phyloP scores from a whole-genome alignment of 2,888 invertebrate genomes.

The Eupithecia abbreviata region DNA sequence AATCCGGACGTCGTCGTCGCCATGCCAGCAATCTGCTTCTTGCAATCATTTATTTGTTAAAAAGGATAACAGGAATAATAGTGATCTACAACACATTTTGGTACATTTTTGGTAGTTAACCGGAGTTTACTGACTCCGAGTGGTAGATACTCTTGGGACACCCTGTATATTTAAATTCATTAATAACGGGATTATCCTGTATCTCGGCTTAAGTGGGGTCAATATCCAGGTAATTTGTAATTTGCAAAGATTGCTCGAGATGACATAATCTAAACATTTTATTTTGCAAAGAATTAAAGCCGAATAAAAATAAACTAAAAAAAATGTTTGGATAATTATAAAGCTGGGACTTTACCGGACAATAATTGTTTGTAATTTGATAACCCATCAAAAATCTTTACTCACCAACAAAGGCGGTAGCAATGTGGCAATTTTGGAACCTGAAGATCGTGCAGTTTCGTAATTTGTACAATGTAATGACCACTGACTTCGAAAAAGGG shows the following conservation, averaged over 20 bases:
- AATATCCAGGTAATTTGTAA: neutral
- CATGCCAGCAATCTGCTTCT: constrained; percentile 32
- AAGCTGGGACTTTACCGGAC: neutral
- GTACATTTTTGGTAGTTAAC: neutral
- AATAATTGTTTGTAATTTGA: neutral
- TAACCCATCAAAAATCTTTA: neutral
- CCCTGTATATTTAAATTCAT: neutral
- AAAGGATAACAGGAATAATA: neutral
- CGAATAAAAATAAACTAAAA: neutral
- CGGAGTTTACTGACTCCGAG: neutral
- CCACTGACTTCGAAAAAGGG: neutral
- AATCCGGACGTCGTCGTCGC: constrained; percentile 27
- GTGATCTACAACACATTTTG: neutral
- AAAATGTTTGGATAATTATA: neutral
- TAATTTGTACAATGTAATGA: constrained; percentile 1
- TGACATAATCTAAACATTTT: neutral
- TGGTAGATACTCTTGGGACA: neutral
- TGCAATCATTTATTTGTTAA: constrained; percentile 17
- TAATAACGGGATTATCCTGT: neutral
- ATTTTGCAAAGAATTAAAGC: neutral
- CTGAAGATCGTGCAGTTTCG: neutral
- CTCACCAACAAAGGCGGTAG: neutral
- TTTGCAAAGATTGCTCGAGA: neutral
- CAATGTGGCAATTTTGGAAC: neutral
- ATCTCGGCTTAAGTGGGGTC: neutral